A percentile compares a stretch with the other conserved stretches of the same genome.
Evolutionary conservation across 2,797 vertebrate species (phyloP).

Genomic region (Pangasius sanitwongsei): DNA sequence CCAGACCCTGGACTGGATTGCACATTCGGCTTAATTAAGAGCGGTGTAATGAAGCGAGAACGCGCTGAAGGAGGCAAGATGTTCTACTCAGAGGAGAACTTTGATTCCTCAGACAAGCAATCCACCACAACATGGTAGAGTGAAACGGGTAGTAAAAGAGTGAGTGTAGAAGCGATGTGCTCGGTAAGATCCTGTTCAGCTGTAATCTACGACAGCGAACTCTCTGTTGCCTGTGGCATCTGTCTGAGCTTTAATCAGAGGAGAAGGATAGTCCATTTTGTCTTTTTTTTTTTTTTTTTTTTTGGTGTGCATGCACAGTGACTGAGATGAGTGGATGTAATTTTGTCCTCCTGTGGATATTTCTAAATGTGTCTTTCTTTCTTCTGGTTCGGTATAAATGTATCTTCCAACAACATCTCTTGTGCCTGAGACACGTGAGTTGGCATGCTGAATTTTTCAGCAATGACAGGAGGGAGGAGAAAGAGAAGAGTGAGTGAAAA

Average conservation of each 20-base stretch:
- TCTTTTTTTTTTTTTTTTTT: background rate
- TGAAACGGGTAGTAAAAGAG: background rate
- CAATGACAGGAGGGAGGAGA: constrained; percentile 47
- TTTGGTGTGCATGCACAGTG: background rate
- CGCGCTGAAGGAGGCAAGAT: constrained; percentile 7
- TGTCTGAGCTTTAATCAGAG: constrained; percentile 57
- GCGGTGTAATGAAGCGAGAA: constrained; percentile 35
- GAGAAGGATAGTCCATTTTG: constrained; percentile 36
- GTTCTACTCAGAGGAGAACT: background rate
- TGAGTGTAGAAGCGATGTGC: background rate
- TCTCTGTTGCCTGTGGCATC: constrained; percentile 42
- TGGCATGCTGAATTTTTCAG: constrained; percentile 40
- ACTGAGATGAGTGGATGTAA: background rate
- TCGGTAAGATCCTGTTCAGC: constrained; percentile 42
- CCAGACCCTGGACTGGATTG: constrained; percentile 16
- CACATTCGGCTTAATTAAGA: constrained; percentile 42
- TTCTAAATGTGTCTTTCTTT: constrained; percentile 43
- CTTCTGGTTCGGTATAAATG: constrained; percentile 11
- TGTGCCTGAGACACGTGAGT: constrained; percentile 44
- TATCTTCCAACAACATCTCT: constrained; percentile 20
- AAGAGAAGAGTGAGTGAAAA: constrained; percentile 7
- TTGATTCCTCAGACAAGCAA: background rate
- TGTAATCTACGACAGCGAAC: constrained; percentile 50
- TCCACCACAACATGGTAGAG: background rate
- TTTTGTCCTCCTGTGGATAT: constrained; percentile 14